Evolutionary conservation across 2,797 vertebrate species (phyloP).

Genomic region (Somateria mollissima): DNA sequence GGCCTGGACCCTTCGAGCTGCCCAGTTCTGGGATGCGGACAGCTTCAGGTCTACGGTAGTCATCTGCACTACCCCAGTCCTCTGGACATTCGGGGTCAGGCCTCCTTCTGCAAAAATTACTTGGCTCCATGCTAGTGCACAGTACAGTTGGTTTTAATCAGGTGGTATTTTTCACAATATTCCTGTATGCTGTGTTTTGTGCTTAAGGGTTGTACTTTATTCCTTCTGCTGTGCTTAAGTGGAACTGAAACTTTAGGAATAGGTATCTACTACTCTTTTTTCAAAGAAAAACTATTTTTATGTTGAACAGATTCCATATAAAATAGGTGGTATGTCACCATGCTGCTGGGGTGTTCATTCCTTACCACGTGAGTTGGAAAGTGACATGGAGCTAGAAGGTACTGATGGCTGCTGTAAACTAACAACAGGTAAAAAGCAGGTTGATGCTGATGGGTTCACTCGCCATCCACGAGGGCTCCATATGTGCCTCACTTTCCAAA

Average conservation of each 20-base stretch:
- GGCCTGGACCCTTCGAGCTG: background rate
- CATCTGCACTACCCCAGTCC: background rate
- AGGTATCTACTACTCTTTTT: background rate
- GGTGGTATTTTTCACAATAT: background rate
- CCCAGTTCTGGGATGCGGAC: background rate
- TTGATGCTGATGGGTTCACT: background rate
- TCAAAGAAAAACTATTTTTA: background rate
- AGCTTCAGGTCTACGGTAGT: background rate
- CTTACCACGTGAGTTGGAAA: background rate
- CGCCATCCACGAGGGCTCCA: background rate
- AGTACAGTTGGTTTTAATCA: background rate
- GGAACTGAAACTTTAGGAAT: background rate
- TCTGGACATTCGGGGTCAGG: background rate
- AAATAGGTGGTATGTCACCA: background rate
- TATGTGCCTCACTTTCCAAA: background rate
- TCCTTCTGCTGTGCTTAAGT: background rate
- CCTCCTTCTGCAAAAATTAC: background rate
- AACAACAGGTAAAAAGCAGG: background rate
- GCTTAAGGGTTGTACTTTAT: background rate
- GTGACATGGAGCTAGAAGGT: background rate
- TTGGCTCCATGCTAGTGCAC: background rate
- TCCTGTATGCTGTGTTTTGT: background rate
- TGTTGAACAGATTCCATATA: background rate
- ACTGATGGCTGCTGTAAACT: background rate
- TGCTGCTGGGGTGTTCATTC: background rate